These are phyloP conservation scores for Amphipoea oculea DNA, from an alignment of 2,888 invertebrate species.

Conservation along the genomic window DNA sequence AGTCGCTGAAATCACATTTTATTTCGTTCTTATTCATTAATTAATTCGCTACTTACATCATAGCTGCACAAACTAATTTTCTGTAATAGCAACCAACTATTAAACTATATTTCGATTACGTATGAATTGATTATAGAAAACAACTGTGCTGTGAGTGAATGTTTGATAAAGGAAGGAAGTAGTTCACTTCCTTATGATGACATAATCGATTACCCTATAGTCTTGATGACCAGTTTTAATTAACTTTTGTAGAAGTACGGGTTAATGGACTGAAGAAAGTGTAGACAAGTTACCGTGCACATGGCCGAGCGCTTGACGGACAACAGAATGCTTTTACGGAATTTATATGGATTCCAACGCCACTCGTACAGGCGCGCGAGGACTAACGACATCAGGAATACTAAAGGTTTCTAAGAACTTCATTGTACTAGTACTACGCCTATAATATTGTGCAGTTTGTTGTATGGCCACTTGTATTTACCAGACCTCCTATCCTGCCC, in stretches of 20 bases:
- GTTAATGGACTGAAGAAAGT: slow-evolving; percentile 39
- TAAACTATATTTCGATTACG: slow-evolving; percentile 64
- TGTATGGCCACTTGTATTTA: neutral
- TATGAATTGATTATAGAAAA: slow-evolving; percentile 60
- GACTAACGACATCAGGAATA: too few species aligned
- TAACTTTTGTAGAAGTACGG: slow-evolving; percentile 28
- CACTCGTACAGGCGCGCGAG: too few species aligned
- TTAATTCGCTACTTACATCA: slow-evolving; percentile 55
- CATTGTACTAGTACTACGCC: slow-evolving; percentile 3
- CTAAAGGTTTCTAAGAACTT: slow-evolving; percentile 37
- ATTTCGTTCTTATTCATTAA: slow-evolving; percentile 11
- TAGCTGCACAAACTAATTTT: slow-evolving; percentile 37
- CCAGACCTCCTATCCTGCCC: neutral
- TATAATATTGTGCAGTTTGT: neutral
- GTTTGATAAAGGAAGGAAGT: slow-evolving; percentile 36
- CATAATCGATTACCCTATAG: slow-evolving; percentile 59
- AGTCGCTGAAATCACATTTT: neutral
- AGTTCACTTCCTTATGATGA: slow-evolving; percentile 55
- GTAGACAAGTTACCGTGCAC: neutral
- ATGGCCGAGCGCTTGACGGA: slow-evolving; percentile 18
- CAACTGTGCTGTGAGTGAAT: slow-evolving; percentile 46
- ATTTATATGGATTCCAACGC: slow-evolving; percentile 58
- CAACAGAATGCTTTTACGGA: slow-evolving; percentile 39
- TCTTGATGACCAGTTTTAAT: slow-evolving; percentile 41
- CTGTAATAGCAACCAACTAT: slow-evolving; percentile 39